Conservation (phyloP, 2,113 vertebrate genomes). For the Phaethornis superciliosus region DNA sequence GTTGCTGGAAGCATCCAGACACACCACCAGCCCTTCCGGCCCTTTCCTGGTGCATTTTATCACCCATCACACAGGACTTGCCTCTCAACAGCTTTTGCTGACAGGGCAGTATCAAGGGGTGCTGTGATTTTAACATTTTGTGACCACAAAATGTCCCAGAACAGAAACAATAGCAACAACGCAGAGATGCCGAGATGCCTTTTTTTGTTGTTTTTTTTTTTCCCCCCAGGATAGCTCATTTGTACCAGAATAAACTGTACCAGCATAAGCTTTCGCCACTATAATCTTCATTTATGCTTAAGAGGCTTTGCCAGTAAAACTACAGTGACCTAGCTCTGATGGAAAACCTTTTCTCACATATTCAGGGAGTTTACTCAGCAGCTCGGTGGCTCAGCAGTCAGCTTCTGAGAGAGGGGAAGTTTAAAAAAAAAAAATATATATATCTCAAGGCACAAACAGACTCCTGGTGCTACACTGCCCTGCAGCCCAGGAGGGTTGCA, state of each 20-base stretch:
- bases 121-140: slow-evolving; percentile 20
- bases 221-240: slow-evolving; percentile 28
- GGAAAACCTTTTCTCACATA: slow-evolving; percentile 32
- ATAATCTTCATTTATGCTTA: slow-evolving; percentile 63
- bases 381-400: not conserved
- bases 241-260: slow-evolving; percentile 57
- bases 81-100: not conserved
- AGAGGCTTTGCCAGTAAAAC: slow-evolving; percentile 70
- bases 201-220: not conserved
- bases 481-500: not conserved
- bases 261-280: slow-evolving; percentile 36
- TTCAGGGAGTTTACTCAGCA: slow-evolving; percentile 29
- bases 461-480: not conserved
- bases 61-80: not conserved
- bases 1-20: not conserved
- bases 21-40: not conserved
- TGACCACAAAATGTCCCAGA: not conserved
- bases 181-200: not conserved
- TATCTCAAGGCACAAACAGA: not conserved
- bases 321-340: slow-evolving; percentile 50
- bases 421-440: not conserved
- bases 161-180: not conserved
- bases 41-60: not conserved
- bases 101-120: not conserved
- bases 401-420: not conserved